phyloP scores from a whole-genome alignment of 2,797 vertebrate genomes.

The Tangara arthus region DNA sequence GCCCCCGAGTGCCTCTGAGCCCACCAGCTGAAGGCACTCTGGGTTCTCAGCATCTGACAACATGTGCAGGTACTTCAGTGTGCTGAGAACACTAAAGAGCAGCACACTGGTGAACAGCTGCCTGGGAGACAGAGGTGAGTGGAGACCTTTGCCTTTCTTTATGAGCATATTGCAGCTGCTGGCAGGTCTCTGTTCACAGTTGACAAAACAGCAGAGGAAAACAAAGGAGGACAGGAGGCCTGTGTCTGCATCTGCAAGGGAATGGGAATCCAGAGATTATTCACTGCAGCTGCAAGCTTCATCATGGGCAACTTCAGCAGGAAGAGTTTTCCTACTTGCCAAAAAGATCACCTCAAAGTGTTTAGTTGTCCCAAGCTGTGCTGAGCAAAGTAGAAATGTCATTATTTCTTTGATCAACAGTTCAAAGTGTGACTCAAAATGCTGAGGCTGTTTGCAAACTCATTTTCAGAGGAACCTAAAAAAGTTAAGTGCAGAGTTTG shows the following conservation, averaged over 20 bases:
- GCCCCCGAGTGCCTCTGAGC: fast-evolving
- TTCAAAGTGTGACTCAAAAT: not conserved
- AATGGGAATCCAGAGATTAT: slow-evolving; percentile 31
- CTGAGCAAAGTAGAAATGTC: not conserved
- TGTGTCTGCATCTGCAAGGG: slow-evolving; percentile 34
- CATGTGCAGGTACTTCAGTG: not conserved
- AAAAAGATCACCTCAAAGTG: slow-evolving; percentile 34
- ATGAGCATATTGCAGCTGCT: slow-evolving; percentile 30
- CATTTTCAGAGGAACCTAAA: not conserved
- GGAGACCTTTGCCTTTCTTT: not conserved
- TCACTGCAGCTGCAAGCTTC: slow-evolving; percentile 36
- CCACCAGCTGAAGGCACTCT: not conserved
- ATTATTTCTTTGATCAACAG: slow-evolving; percentile 23
- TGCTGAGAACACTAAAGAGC: not conserved
- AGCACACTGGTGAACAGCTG: slow-evolving; percentile 2
- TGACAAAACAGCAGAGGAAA: slow-evolving; percentile 32
- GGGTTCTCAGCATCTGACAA: not conserved
- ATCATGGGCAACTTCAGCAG: slow-evolving; percentile 44
- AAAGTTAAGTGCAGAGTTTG: not conserved
- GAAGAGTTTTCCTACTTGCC: slow-evolving; percentile 6
- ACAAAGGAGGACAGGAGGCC: slow-evolving; percentile 24
- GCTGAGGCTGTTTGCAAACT: not conserved
- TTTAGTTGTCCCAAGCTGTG: slow-evolving; percentile 15
- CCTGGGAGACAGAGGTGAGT: slow-evolving; percentile 27
- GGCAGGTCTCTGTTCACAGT: slow-evolving; percentile 10